These are phyloP conservation scores for Lepidurus arcticus DNA, from an alignment of 1,140 invertebrate species.

Conservation along the genomic window DNA sequence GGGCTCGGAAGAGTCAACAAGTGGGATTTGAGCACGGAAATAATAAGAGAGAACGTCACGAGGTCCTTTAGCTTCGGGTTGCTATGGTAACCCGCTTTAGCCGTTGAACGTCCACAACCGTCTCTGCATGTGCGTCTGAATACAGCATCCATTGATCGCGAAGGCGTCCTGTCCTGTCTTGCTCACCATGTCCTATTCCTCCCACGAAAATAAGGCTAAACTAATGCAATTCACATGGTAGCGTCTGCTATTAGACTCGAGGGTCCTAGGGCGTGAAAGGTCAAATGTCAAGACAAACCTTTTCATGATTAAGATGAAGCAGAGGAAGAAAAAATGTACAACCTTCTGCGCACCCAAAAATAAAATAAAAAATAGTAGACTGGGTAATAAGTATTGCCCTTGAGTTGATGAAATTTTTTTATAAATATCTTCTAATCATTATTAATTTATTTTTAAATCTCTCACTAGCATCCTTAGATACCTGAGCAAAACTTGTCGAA, in stretches of 20 bases:
- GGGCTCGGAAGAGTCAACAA: not conserved
- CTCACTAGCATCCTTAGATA: no score
- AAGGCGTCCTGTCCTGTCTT: not conserved
- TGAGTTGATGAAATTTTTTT: no score
- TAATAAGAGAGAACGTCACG: slow-evolving; percentile 3
- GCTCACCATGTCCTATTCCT: not conserved
- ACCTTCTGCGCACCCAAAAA: no score
- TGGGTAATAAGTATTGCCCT: no score
- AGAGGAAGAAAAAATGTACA: not conserved
- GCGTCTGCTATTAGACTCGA: not conserved
- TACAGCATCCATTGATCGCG: slow-evolving; percentile 8
- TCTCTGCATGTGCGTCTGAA: not conserved
- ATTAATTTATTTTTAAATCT: no score
- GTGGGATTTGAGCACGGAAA: not conserved
- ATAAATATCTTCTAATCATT: no score
- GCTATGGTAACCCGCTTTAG: not conserved
- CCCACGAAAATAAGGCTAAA: not conserved
- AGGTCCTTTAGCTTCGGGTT: not conserved
- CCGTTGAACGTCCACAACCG: slow-evolving; percentile 1
- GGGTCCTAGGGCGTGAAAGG: not conserved
- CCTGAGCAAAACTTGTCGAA: not conserved
- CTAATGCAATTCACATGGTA: not conserved
- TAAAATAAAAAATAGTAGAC: no score
- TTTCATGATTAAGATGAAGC: not conserved
- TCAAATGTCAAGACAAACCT: not conserved